phyloP scores from a whole-genome alignment of 1,140 invertebrate genomes.

The Nymphalis io region DNA sequence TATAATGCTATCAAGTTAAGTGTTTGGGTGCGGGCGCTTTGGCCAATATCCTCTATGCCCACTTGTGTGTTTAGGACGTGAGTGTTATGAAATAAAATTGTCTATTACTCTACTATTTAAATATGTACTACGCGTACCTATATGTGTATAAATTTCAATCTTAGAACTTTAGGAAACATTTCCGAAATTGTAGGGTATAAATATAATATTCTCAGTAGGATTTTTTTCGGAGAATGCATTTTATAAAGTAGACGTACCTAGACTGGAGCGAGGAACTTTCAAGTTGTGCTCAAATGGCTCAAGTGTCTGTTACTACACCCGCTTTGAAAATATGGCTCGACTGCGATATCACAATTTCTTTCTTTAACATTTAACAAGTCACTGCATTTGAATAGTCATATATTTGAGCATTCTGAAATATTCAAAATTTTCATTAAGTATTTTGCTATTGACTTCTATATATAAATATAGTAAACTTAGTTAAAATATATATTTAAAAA shows the following conservation, averaged over 20 bases:
- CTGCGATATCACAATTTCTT: conserved; percentile 16
- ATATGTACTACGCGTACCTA: background rate
- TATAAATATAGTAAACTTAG: too few relatives aligned
- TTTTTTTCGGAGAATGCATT: conserved; percentile 30
- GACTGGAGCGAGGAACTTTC: conserved; percentile 20
- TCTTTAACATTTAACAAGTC: conserved; percentile 12
- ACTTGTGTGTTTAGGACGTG: conserved; percentile 11
- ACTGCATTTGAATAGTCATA: conserved; percentile 7
- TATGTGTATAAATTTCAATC: too few relatives aligned
- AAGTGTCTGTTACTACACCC: conserved; percentile 20
- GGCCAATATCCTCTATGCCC: conserved; percentile 1
- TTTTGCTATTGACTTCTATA: too few relatives aligned
- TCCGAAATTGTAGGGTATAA: too few relatives aligned
- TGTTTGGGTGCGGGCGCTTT: conserved; percentile 18
- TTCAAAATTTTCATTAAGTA: background rate
- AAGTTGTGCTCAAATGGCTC: conserved; percentile 26
- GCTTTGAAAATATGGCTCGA: conserved; percentile 16
- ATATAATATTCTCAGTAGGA: background rate
- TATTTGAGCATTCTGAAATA: background rate
- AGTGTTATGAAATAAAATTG: conserved; percentile 17
- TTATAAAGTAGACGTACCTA: conserved; percentile 31
- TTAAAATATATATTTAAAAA: too few relatives aligned
- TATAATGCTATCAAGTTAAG: conserved; percentile 21
- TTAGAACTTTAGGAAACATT: too few relatives aligned
- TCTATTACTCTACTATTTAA: background rate